Evolutionary conservation across 2,113 vertebrate genomes (phyloP), one percentile per base, ranked within the genome.

Genomic region (Stegastes partitus): DNA sequence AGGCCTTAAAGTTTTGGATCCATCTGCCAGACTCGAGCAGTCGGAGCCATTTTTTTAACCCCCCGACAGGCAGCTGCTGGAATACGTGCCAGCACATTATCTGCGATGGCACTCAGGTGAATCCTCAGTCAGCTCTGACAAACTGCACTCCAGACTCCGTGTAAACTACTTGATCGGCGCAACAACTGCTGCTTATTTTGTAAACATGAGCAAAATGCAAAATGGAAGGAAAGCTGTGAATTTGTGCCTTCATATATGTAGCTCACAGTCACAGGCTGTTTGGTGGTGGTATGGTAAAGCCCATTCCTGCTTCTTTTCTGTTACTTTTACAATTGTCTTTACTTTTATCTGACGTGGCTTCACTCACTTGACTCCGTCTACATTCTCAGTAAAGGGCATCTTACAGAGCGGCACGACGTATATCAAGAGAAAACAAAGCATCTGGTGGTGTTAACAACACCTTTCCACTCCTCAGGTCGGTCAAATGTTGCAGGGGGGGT

Each of bases 401-500:
- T 39, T 2, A 42, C 44, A 55, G 44, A 79, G 34, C 11, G 2
- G 28, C 51, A 31, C 45, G 53, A 44, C 66, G 57, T 55, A 70
- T 67, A 74, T 73, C 14, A 64, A 34, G 11, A 19, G 42, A 61
- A 62, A 44, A 1, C 1, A 18, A 54, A 68, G 34, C 16, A 51
- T 62, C 28, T 23, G 5, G 14, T n/a, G 21, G 37, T 7, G 16
- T 49, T 44, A 50, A 45, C 26, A 21, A 58, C 83, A 76, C 66
- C 59, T 73, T 68, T 62, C 61, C 65, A 53, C 83, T 79, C 44
- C 21, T 26, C 28, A 9, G 65, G 70, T 62, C 34, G 22, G 68
- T 75, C 31, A 7, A 25, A 67, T 50, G 71, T 77, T 74, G 54
- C 49, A 57, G 15, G 18, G 51, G 58, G 31, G 47, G 16, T 44